These are phyloP conservation scores for Amphipoea lucens DNA, from an alignment of 2,888 invertebrate species.

Conservation along the genomic window DNA sequence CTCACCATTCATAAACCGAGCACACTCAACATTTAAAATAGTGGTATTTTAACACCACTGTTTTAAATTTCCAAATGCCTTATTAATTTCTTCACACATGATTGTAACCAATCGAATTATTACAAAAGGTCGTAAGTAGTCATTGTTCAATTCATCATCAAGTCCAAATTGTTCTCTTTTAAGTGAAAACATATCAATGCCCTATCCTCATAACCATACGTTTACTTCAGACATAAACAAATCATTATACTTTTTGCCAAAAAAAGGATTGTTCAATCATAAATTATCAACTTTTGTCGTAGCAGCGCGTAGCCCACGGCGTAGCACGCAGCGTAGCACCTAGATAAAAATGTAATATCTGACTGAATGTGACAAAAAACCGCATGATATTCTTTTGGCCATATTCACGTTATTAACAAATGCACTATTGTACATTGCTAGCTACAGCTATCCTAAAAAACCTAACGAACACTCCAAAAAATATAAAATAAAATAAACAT, in stretches of 20 bases:
- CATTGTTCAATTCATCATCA: neutral
- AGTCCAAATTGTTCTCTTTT: neutral
- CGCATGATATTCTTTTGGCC: neutral
- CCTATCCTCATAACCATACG: neutral
- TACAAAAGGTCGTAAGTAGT: neutral
- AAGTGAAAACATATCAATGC: neutral
- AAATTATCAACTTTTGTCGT: constrained; percentile 37
- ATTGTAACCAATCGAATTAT: neutral
- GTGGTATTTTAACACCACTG: neutral
- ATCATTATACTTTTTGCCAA: neutral
- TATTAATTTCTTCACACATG: neutral
- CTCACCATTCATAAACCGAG: neutral
- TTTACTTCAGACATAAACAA: neutral
- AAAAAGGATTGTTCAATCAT: neutral
- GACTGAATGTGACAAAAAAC: neutral
- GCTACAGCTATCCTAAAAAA: neutral
- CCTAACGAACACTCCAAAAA: neutral
- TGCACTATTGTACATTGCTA: neutral
- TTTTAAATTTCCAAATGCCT: neutral
- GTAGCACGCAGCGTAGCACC: constrained; percentile 63
- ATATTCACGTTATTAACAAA: neutral
- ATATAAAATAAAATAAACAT: neutral
- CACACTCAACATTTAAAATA: neutral
- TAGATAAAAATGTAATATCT: neutral
- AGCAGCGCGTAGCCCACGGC: constrained; percentile 56